A percentile compares a stretch with the other conserved stretches of the same genome.
Conservation (phyloP, 1,140 invertebrate species). For the Anastrepha ludens region DNA sequence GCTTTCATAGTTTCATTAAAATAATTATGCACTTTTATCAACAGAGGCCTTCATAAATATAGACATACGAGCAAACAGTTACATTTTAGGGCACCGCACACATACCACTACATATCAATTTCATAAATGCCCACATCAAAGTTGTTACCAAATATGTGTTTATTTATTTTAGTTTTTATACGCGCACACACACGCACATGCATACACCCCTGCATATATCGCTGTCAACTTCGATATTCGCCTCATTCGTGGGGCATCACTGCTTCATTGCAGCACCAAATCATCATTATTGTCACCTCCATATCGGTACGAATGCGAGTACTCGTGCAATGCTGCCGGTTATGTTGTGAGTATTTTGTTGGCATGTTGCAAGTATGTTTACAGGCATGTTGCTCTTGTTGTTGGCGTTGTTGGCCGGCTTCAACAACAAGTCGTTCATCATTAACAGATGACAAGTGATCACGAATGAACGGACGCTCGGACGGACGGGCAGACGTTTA, state of each 20-base stretch:
- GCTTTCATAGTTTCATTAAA: background rate
- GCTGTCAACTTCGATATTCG: background rate
- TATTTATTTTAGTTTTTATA: too few relatives aligned
- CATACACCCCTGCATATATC: too few relatives aligned
- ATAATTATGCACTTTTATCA: background rate
- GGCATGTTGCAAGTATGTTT: constrained; percentile 46
- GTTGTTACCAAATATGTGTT: constrained; percentile 5
- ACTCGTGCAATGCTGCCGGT: constrained; percentile 17
- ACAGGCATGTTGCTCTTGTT: constrained; percentile 32
- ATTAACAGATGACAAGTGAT: constrained; percentile 46
- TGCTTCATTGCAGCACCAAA: constrained; percentile 10
- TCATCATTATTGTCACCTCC: constrained; percentile 46
- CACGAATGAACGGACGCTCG: background rate
- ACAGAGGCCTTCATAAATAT: background rate
- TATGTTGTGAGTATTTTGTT: constrained; percentile 38
- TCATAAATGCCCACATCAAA: constrained; percentile 20
- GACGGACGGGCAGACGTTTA: background rate
- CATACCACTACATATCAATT: constrained; percentile 44
- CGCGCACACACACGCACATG: too few relatives aligned
- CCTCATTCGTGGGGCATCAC: background rate
- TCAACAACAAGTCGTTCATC: constrained; percentile 44
- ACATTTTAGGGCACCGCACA: constrained; percentile 1
- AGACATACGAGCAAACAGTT: background rate
- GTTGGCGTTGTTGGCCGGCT: background rate
- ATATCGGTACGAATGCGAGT: constrained; percentile 47